These are phyloP conservation scores for Rhingia campestris DNA, from an alignment of 2,888 invertebrate genomes.

Conservation along the genomic window DNA sequence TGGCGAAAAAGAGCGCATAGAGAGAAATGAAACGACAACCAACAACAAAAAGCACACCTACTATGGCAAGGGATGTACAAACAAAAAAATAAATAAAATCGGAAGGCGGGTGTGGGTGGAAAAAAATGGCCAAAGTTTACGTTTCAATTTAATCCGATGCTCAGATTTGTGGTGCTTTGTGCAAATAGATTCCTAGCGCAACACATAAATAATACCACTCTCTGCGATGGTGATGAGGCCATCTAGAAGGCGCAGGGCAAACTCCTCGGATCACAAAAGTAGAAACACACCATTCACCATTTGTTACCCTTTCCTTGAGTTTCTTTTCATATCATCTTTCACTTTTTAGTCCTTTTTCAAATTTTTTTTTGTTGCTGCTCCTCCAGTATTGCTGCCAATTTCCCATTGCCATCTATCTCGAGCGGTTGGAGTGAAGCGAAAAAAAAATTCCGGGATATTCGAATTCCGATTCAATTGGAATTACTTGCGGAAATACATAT, in stretches of 20 bases:
- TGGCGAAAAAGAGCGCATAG: slow-evolving; percentile 62
- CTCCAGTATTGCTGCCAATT: slow-evolving; percentile 60
- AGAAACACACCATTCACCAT: slow-evolving; percentile 43
- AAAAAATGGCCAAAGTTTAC: slow-evolving; percentile 77
- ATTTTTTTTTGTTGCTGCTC: slow-evolving; percentile 2
- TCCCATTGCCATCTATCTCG: slow-evolving; percentile 35
- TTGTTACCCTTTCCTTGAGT: slow-evolving; percentile 61
- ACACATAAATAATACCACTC: slow-evolving; percentile 80
- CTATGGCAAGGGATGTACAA: background rate
- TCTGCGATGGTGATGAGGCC: slow-evolving; percentile 16
- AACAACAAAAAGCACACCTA: slow-evolving; percentile 3
- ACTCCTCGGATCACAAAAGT: slow-evolving; percentile 44
- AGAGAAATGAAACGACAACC: slow-evolving; percentile 37
- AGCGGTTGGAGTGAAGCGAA: slow-evolving; percentile 14
- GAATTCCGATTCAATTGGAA: slow-evolving; percentile 69
- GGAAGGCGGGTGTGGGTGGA: slow-evolving; percentile 6
- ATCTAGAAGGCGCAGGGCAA: slow-evolving; percentile 12
- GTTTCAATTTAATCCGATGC: slow-evolving; percentile 80
- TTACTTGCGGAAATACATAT: slow-evolving; percentile 54
- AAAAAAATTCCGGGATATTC: slow-evolving; percentile 37
- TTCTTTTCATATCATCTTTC: slow-evolving; percentile 69
- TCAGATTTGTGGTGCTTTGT: slow-evolving; percentile 81
- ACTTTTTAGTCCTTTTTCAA: slow-evolving; percentile 17
- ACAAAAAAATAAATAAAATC: slow-evolving; percentile 38
- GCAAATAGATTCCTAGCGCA: slow-evolving; percentile 81